Evolutionary conservation across 2,888 invertebrate genomes (phyloP), one percentile per base, ranked within the genome.

Genomic region (Orthonychiurus folsomi): DNA sequence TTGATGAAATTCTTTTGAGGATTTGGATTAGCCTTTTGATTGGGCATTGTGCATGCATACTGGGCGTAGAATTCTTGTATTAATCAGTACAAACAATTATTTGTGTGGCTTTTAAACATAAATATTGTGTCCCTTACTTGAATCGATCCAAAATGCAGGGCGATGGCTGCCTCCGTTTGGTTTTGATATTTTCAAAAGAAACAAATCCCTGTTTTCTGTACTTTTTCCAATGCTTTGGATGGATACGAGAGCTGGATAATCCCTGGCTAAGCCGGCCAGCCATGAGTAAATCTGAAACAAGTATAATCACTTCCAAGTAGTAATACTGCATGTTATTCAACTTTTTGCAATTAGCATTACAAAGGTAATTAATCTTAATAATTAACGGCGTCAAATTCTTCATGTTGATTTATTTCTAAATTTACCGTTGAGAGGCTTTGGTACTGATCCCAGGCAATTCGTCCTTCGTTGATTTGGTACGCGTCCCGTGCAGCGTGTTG

Each of bases 181-280:
- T 20, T 52, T 5, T 2, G 84, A 84, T 62, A 87, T 82, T 75
- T 82, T 84, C 15, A 86, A 77, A 53, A 82, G 80, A 62, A 82
- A 81, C 55, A 87, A 75, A 2, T 78, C 74, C 2, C 84, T 81
- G 0, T 80, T 80, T 76, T 86, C 84, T 66, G 77, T 82, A 1
- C 84, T 83, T 50, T 75, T 75, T 1, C 86, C 87, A 37, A 83
- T 81, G 24, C 76, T 79, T 50, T 81, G 77, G 1, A 86, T 73
- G 0, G 77, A 79, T 0, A 82, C 83, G 2, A 82, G 74, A 23
- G 79, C 73, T 1, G 83, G 81, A 73, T 84, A 80, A 67, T 82
- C 82, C 0, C 56, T n/a, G 2, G 64, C 69, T n/a, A 75, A 58
- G 9, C 64, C 61, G 12, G 70, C 70, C 23, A 75, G 50, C 67